Percentiles rank a stretch among this genome's conserved stretches.
phyloP scores from a whole-genome alignment of 2,113 vertebrate species.

The Hydropotes inermis region DNA sequence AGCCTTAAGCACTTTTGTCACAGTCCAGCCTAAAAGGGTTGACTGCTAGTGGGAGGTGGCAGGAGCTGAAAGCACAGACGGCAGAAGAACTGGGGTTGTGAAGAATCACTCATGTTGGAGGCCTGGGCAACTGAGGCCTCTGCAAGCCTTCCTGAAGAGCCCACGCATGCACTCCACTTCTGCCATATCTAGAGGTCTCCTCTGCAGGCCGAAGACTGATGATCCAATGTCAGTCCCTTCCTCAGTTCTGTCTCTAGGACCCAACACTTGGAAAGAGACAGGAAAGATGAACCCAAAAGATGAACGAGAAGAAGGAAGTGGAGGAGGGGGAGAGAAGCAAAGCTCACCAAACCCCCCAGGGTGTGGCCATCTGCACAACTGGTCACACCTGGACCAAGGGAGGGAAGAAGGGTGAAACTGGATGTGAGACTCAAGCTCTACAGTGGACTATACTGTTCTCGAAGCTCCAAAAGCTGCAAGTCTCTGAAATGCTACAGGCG shows the following conservation, averaged over 20 bases:
- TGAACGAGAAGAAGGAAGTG: neutral
- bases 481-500: neutral
- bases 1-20: neutral
- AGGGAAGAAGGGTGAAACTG: neutral
- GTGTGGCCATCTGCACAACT: no score
- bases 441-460: neutral
- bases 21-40: neutral
- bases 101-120: neutral
- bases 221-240: neutral
- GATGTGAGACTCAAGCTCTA: neutral
- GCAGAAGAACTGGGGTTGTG: neutral
- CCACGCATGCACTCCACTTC: neutral
- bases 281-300: neutral
- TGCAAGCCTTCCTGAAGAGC: neutral
- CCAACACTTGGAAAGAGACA: neutral
- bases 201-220: fast-evolving
- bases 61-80: neutral
- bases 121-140: neutral
- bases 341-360: no score
- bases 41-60: no score
- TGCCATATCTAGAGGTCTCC: neutral
- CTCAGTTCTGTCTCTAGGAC: neutral
- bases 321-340: neutral
- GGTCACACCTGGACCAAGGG: neutral
- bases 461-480: neutral